Conservation (phyloP, 2,113 vertebrate genomes). For the Cynoglossus semilaevis region DNA sequence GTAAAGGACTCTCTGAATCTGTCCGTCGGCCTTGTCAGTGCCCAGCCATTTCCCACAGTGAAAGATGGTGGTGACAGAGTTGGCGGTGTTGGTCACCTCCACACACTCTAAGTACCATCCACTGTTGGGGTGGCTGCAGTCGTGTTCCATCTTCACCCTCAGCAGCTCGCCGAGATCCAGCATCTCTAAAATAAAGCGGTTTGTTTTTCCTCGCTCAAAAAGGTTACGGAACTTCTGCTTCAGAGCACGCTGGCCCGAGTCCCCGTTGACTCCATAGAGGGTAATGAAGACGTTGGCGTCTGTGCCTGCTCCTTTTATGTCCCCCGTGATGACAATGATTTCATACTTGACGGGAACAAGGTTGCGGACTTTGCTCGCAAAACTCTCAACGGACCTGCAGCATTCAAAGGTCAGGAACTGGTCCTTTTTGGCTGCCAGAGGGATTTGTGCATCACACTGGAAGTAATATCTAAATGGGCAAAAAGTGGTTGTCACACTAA, state of each 20-base stretch:
- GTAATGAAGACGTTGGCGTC: slow-evolving; percentile 89
- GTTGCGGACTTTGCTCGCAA: slow-evolving; percentile 90
- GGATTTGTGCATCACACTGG: slow-evolving; percentile 83
- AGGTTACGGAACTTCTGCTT: slow-evolving; percentile 88
- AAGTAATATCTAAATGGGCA: slow-evolving; percentile 83
- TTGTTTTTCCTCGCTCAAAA: slow-evolving; percentile 85
- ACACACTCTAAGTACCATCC: slow-evolving; percentile 89
- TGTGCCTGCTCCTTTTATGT: slow-evolving; percentile 84
- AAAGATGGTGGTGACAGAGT: slow-evolving; percentile 92
- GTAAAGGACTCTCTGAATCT: slow-evolving; percentile 86
- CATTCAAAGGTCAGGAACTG: slow-evolving; percentile 91
- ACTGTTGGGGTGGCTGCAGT: slow-evolving; percentile 68
- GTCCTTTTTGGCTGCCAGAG: slow-evolving; percentile 83
- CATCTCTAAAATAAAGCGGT: slow-evolving; percentile 88
- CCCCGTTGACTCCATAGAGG: slow-evolving; percentile 87
- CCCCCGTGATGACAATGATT: slow-evolving; percentile 89
- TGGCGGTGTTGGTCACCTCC: slow-evolving; percentile 93
- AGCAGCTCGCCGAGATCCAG: slow-evolving; percentile 92
- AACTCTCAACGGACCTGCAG: slow-evolving; percentile 88
- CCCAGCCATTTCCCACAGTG: slow-evolving; percentile 93
- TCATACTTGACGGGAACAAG: slow-evolving; percentile 92
- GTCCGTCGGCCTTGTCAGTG: slow-evolving; percentile 78
- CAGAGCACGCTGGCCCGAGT: slow-evolving; percentile 84
- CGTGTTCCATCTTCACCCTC: slow-evolving; percentile 87
- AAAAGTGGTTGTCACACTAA: slow-evolving; percentile 5